phyloP scores from a whole-genome alignment of 2,113 vertebrate species.

The Forbesichthys agassizii region DNA sequence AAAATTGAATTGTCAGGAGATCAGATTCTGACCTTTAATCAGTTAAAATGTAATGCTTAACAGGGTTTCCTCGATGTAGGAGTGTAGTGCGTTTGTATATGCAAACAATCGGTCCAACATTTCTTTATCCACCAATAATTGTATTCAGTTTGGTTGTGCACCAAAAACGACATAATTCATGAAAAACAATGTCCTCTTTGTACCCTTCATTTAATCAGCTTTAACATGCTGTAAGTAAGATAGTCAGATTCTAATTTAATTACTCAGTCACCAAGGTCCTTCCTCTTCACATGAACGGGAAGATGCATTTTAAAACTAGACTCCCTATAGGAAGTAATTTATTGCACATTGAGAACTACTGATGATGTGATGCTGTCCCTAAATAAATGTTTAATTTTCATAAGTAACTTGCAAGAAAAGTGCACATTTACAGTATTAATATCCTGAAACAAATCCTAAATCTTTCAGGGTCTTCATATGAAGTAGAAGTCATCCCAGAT shows the following conservation, averaged over 20 bases:
- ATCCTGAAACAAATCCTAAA: too few relatives aligned
- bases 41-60: too few relatives aligned
- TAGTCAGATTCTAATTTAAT: constrained; percentile 51
- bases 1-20: too few relatives aligned
- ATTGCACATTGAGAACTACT: too few relatives aligned
- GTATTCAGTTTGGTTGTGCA: too few relatives aligned
- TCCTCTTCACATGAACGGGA: constrained; percentile 18
- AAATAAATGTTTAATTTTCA: background rate
- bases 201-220: constrained; percentile 49
- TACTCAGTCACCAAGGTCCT: constrained; percentile 22
- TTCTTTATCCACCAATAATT: too few relatives aligned
- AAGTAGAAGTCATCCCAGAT: background rate
- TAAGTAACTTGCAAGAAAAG: background rate
- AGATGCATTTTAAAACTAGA: background rate
- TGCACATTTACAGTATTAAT: background rate
- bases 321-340: too few relatives aligned
- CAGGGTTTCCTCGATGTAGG: too few relatives aligned
- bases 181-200: background rate
- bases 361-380: background rate
- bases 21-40: too few relatives aligned
- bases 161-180: too few relatives aligned
- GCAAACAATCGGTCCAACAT: too few relatives aligned
- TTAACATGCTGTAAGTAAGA: constrained; percentile 50
- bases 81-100: too few relatives aligned
- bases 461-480: background rate